Evolutionary conservation across 1,140 invertebrate genomes (phyloP).

Genomic region (Drosophila micromelanica): DNA sequence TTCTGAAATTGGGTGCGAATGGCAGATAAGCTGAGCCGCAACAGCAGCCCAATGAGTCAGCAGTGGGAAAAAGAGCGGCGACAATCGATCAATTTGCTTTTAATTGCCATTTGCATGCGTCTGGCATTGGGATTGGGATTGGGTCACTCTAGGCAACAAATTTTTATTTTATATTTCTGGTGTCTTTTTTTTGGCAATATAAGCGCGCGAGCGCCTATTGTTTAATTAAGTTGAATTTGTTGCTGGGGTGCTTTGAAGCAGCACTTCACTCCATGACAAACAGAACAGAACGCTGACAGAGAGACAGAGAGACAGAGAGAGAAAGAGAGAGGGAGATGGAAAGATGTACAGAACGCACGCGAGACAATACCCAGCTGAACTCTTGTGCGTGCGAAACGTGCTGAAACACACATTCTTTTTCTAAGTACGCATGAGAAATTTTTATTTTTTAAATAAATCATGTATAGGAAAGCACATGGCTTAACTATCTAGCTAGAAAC

Average conservation of each 20-base stretch:
- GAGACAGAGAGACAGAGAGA: neutral
- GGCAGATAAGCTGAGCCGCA: constrained; percentile 53
- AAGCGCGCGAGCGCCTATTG: constrained; percentile 40
- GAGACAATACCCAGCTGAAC: constrained; percentile 34
- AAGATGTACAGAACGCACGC: constrained; percentile 8
- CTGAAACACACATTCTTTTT: constrained; percentile 6
- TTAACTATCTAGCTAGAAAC: neutral
- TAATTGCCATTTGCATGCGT: constrained; percentile 73
- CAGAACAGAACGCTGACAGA: constrained; percentile 40
- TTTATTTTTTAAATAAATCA: neutral
- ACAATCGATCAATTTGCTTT: constrained; percentile 74
- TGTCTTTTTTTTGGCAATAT: constrained; percentile 41
- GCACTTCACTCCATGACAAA: constrained; percentile 47
- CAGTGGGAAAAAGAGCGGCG: constrained; percentile 53
- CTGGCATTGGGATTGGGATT: constrained; percentile 20
- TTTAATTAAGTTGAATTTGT: constrained; percentile 53
- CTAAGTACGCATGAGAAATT: constrained; percentile 4
- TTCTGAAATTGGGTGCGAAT: constrained; percentile 21
- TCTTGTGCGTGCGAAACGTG: constrained; percentile 11
- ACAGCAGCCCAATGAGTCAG: constrained; percentile 56
- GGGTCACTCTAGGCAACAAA: constrained; percentile 58
- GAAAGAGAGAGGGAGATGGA: neutral
- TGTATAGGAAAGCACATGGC: constrained; percentile 3
- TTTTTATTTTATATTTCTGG: constrained; percentile 32
- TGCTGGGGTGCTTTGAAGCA: constrained; percentile 28